Conservation (phyloP, 64 coral and sea anemone species). For the Pocillopora verrucosa region DNA sequence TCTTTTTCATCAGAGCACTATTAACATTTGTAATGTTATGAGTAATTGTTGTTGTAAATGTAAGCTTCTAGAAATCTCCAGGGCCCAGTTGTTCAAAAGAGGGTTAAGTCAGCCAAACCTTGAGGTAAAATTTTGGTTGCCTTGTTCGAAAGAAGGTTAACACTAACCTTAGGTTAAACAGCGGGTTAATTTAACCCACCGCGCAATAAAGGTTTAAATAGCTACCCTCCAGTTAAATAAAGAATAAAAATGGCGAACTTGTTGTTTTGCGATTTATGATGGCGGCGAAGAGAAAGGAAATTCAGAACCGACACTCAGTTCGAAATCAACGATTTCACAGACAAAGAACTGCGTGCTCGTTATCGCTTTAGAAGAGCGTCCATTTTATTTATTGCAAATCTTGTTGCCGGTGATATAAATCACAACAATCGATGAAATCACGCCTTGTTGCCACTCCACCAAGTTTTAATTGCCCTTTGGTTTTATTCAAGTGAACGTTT, state of each 20-base stretch:
- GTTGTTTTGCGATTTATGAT: background rate
- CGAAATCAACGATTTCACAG: constrained; percentile 10
- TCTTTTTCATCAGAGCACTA: no score
- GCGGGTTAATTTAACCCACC: background rate
- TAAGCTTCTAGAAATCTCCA: no score
- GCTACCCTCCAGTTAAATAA: background rate
- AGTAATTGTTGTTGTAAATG: no score
- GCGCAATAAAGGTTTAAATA: background rate
- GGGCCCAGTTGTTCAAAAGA: background rate
- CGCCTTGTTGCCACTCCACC: background rate
- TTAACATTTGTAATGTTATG: no score
- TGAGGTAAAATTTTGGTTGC: background rate
- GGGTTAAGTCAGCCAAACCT: background rate
- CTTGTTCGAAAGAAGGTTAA: background rate
- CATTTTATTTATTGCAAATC: constrained; percentile 29
- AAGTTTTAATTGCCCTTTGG: background rate
- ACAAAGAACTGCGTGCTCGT: background rate
- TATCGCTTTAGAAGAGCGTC: constrained; percentile 11
- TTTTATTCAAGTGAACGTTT: background rate
- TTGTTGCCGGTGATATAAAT: constrained; percentile 8
- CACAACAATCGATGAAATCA: background rate
- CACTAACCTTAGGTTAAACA: background rate
- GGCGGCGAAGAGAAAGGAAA: background rate
- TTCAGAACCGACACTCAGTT: background rate
- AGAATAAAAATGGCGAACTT: constrained; percentile 1